Evolutionary conservation across 2,888 invertebrate species (phyloP).

Genomic region (Sarcophaga subvicina): DNA sequence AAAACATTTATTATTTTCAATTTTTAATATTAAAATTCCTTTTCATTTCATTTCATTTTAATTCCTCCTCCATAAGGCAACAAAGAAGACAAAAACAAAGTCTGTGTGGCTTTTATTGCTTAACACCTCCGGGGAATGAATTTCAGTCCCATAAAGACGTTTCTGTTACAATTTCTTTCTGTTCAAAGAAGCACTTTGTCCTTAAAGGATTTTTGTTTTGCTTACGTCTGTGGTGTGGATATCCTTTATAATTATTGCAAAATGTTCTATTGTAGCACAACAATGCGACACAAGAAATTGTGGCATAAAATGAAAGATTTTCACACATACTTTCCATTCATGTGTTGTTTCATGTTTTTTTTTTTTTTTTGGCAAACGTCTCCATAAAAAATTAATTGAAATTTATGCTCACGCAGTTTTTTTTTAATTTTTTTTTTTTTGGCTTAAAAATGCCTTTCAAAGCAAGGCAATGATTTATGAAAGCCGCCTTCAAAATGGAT

Average conservation of each 20-base stretch:
- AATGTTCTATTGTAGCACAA: not conserved
- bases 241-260: not conserved
- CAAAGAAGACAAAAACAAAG: too few relatives aligned
- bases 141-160: not conserved
- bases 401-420: too few relatives aligned
- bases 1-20: too few relatives aligned
- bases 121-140: too few relatives aligned
- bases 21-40: too few relatives aligned
- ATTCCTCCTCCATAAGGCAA: too few relatives aligned
- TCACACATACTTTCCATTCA: too few relatives aligned
- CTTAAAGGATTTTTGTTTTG: not conserved
- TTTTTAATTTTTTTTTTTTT: constrained; percentile 10
- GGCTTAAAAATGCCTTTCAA: constrained; percentile 12
- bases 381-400: too few relatives aligned
- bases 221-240: not conserved
- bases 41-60: too few relatives aligned
- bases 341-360: too few relatives aligned
- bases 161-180: not conserved
- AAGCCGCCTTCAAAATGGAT: not conserved
- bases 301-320: not conserved
- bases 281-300: not conserved
- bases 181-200: not conserved
- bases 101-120: too few relatives aligned
- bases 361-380: too few relatives aligned
- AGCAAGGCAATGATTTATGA: not conserved